These are phyloP conservation scores for Varecia variegata DNA, from an alignment of 2,797 vertebrate genomes.

Conservation along the genomic window DNA sequence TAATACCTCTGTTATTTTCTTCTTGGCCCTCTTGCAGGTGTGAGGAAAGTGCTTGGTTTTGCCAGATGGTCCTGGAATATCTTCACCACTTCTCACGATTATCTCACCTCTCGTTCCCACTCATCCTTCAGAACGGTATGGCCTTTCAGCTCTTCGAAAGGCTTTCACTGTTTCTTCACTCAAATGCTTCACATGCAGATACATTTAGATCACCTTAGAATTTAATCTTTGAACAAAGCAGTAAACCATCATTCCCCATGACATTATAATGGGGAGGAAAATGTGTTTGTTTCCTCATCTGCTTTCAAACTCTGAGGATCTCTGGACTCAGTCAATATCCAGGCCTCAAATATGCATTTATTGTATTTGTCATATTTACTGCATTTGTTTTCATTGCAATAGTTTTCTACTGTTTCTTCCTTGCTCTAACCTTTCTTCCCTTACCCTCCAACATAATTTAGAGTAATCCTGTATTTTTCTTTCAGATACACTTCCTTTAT, in stretches of 20 bases:
- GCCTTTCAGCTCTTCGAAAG: background rate
- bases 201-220: background rate
- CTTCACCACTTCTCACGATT: background rate
- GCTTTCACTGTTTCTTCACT: background rate
- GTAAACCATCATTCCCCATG: background rate
- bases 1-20: background rate
- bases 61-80: background rate
- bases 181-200: background rate
- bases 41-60: background rate
- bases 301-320: background rate
- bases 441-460: background rate
- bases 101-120: background rate
- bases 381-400: background rate
- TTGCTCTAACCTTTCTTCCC: background rate
- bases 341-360: background rate
- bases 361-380: background rate
- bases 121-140: background rate
- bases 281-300: background rate
- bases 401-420: background rate
- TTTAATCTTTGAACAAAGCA: background rate
- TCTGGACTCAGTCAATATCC: background rate
- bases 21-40: background rate
- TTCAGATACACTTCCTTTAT: background rate
- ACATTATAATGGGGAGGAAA: background rate
- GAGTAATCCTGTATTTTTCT: background rate